phyloP scores from a whole-genome alignment of 2,888 invertebrate species.

The Xestia xanthographa region DNA sequence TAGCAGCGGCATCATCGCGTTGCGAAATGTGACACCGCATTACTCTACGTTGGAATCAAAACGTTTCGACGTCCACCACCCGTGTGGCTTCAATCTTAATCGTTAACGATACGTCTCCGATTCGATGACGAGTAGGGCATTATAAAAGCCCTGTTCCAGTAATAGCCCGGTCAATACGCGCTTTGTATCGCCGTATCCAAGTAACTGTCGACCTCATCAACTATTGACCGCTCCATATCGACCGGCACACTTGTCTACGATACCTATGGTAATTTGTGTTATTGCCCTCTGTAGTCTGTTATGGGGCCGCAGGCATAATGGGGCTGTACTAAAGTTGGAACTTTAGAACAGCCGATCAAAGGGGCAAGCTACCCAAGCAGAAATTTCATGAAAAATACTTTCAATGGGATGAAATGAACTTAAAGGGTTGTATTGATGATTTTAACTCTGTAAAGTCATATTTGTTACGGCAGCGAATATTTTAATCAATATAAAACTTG shows the following conservation, averaged over 20 bases:
- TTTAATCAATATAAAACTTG: too few relatives aligned
- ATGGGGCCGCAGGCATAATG: neutral
- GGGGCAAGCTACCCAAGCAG: neutral
- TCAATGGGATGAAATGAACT: too few relatives aligned
- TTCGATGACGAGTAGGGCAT: neutral
- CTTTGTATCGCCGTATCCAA: conserved; percentile 85
- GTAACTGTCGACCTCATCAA: conserved; percentile 87
- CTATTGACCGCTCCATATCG: conserved; percentile 85
- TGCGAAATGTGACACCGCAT: neutral
- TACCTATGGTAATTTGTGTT: conserved; percentile 71
- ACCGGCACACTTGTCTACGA: conserved; percentile 69
- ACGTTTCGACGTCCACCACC: neutral
- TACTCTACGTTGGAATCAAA: neutral
- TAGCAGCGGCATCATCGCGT: neutral
- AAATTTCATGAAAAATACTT: too few relatives aligned
- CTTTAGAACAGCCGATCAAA: neutral
- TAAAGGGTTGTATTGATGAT: too few relatives aligned
- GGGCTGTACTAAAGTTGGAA: neutral
- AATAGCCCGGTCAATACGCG: conserved; percentile 78
- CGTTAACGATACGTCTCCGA: conserved; percentile 27
- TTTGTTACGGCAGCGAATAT: too few relatives aligned
- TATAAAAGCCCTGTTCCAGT: conserved; percentile 53
- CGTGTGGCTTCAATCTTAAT: neutral
- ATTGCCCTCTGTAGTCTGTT: conserved; percentile 34
- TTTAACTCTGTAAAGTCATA: too few relatives aligned